Evolutionary conservation across 1,140 invertebrate species (phyloP), one percentile per base, ranked within the genome.

Genomic region (Carposina sasakii): DNA sequence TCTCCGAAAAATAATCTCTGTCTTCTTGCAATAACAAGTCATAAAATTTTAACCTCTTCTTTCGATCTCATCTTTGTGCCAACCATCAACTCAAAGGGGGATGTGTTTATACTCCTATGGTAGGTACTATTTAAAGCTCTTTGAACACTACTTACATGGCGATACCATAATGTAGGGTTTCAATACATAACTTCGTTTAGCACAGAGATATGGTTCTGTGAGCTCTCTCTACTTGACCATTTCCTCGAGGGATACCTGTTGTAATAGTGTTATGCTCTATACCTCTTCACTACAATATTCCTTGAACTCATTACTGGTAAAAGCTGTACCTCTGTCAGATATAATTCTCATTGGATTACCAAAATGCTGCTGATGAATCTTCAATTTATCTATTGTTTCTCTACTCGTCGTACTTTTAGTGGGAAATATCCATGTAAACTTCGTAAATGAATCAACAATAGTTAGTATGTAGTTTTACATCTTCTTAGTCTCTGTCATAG

Each of bases 391-490:
- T 26, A 69, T 15, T 15, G 55, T 53, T 54, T 67, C 57, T 36
- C 52, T 47, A 8, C 53, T 41, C 16, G 34, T 56, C 6, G 57
- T 56, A n/a, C 48, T 57, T 37, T 67, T 69, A 1, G 49, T 57
- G 15, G 62, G 56, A 52, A 56, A 66, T 8, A 70, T 41, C 59
- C 57, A 70, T 0, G 49, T 49, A 48, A 63, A 71, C 33, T 68
- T 69, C 2, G 55, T 59, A 34, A 57, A 71, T 3, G 37, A 54
- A 48, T 60, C 55, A 1, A 63, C 43, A 17, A 68, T 51, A 3
- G 53, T 59, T 21, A 67, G 46, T n/a, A 71, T 40, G 48, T 71
- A 49, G 22, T 68, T 64, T 33, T 71, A 75, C 8, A 41, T 41
- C 34, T 74, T 67, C n/a, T 57, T 63, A 2, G 66, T 70, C 2